Base-by-base conservation (phyloP, 2,888 invertebrate species). In the Phyllotreta striolata region DNA sequence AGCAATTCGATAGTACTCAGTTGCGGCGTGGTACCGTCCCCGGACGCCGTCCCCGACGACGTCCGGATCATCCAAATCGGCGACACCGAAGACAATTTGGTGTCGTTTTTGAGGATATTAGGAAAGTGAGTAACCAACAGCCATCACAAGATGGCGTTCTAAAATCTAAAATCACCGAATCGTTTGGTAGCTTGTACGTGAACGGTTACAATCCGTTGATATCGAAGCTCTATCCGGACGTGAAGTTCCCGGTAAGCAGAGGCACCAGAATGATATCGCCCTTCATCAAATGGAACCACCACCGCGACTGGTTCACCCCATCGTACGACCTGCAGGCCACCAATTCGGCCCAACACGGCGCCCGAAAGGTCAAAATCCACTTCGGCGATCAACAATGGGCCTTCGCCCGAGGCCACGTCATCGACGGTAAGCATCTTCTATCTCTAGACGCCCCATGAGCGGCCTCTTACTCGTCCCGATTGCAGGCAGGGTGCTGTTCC, bases 211-310 rank as follows among this genome's bases (percentile, higher is more conserved):
- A 91, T 74, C 87, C 93, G 0, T 86, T 90, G 66, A 80, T 95
- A 3, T 85, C 90, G 0, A 87, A 89, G 61, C 83, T 98, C 43
- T 96, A 94, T 80, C 91, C 94, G 0, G 79, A 84, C 34, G 83
- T 94, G 0, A 76, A 86, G 44, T 94, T 88, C 80, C 97, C 97
- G 0, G 96, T 97, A 0, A 91, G 94, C 0, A 86, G 90, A 47
- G 76, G 75, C 5, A 78, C 78, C n/a, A 72, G 72, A 24, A 77
- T 76, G 76, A 75, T 78, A n/a, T 87, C 93, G 0, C 90, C 94
- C 3, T 82, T 91, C 1, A 87, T 97, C n/a, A 87, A 87, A 68
- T 97, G 96, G 96, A 92, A 96, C 71, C 96, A 97, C 74, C 85
- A 86, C 12, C 88, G 89, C 65, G 88, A 90, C 65, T 92, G 91